Percentiles rank a stretch among this genome's conserved stretches.
phyloP scores from a whole-genome alignment of 2,113 vertebrate genomes.

The Epinephelus lanceolatus region DNA sequence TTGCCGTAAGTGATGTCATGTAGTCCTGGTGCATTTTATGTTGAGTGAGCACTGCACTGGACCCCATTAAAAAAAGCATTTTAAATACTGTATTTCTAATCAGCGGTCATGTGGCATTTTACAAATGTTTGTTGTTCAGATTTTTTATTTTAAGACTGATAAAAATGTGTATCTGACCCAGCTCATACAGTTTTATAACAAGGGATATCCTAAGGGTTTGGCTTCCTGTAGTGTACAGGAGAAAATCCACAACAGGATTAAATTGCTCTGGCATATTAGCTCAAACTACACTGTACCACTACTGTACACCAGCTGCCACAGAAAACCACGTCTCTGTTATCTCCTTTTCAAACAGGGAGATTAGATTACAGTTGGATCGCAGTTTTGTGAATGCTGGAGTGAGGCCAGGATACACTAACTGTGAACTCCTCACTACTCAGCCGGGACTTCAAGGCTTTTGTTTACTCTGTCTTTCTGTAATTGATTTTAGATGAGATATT shows the following conservation, averaged over 20 bases:
- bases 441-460: conserved; percentile 5
- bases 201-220: conserved; percentile 9
- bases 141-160: too few species aligned
- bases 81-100: too few species aligned
- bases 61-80: too few species aligned
- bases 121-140: too few species aligned
- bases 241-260: conserved; percentile 44
- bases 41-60: too few species aligned
- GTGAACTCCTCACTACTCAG: conserved; percentile 18
- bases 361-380: conserved; percentile 35
- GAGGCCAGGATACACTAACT: conserved; percentile 18
- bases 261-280: conserved; percentile 24
- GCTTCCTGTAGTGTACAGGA: conserved; percentile 2
- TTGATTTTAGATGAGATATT: background rate
- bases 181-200: background rate
- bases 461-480: background rate
- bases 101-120: too few species aligned
- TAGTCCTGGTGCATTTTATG: too few species aligned
- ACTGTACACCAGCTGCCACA: conserved; percentile 5
- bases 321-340: conserved; percentile 1
- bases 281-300: conserved; percentile 25
- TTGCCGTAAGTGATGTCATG: too few species aligned
- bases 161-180: background rate
- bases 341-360: conserved; percentile 35
- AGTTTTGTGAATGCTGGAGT: conserved; percentile 27